Percentiles rank a stretch among this genome's conserved stretches.
Conservation (phyloP, 1,140 invertebrate species). For the Matsumurasca onukii region DNA sequence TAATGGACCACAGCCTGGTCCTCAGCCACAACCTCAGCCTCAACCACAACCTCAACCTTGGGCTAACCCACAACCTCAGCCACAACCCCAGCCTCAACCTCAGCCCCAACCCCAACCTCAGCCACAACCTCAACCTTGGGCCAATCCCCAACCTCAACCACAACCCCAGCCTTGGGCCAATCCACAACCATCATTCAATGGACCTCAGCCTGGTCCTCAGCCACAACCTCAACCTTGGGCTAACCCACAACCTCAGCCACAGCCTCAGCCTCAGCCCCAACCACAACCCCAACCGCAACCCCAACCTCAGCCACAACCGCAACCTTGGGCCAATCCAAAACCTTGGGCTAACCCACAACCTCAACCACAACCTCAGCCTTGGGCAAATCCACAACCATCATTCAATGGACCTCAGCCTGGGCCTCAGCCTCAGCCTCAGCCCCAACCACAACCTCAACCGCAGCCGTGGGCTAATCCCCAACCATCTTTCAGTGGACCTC, state of each 20-base stretch:
- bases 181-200: not conserved
- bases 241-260: not conserved
- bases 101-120: not conserved
- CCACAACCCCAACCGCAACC: not conserved
- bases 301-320: not conserved
- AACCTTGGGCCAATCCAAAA: not conserved
- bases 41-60: not conserved
- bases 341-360: not conserved
- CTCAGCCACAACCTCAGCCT: not conserved
- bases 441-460: not conserved
- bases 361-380: not conserved
- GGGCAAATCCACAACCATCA: not conserved
- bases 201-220: not conserved
- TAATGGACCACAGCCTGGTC: not conserved
- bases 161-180: not conserved
- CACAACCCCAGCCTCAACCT: not conserved
- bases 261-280: not conserved
- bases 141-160: not conserved
- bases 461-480: not conserved
- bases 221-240: not conserved
- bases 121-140: not conserved
- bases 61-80: not conserved
- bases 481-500: not conserved
- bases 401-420: not conserved
- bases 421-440: not conserved